Evolutionary conservation across 2,797 vertebrate genomes (phyloP).

Genomic region (Anguilla obscura): DNA sequence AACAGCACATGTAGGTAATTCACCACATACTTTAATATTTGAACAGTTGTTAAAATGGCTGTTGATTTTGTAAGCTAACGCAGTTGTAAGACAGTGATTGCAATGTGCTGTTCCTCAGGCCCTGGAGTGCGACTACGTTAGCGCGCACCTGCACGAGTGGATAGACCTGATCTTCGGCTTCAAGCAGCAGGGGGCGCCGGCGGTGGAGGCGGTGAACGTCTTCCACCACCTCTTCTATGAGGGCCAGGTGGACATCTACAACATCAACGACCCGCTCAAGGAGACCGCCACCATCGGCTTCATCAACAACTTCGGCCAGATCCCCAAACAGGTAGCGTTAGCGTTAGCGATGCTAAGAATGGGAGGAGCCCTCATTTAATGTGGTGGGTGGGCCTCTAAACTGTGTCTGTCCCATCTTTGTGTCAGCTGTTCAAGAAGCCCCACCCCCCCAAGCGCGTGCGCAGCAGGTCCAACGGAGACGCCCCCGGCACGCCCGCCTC

Average conservation of each 20-base stretch:
- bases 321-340: conserved; percentile 90
- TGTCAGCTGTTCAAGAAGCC: conserved; percentile 95
- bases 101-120: conserved; percentile 70
- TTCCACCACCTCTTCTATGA: conserved; percentile 99
- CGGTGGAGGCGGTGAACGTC: conserved; percentile 94
- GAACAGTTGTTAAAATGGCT: not conserved
- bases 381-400: not conserved
- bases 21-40: not conserved
- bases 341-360: not conserved
- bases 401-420: conserved; percentile 10
- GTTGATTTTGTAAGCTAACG: not conserved
- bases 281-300: conserved; percentile 98
- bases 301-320: conserved; percentile 99
- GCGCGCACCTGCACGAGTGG: conserved; percentile 96
- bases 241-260: conserved; percentile 99
- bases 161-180: conserved; percentile 98
- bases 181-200: conserved; percentile 96
- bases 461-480: conserved; percentile 87
- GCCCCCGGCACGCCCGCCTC: conserved; percentile 68
- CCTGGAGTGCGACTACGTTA: conserved; percentile 96
- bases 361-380: accelerated
- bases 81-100: not conserved
- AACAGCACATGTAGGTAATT: not conserved
- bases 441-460: conserved; percentile 92
- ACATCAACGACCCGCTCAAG: conserved; percentile 97